These are phyloP conservation scores for Rhincodon typus DNA, from an alignment of 2,797 vertebrate genomes.

Conservation along the genomic window DNA sequence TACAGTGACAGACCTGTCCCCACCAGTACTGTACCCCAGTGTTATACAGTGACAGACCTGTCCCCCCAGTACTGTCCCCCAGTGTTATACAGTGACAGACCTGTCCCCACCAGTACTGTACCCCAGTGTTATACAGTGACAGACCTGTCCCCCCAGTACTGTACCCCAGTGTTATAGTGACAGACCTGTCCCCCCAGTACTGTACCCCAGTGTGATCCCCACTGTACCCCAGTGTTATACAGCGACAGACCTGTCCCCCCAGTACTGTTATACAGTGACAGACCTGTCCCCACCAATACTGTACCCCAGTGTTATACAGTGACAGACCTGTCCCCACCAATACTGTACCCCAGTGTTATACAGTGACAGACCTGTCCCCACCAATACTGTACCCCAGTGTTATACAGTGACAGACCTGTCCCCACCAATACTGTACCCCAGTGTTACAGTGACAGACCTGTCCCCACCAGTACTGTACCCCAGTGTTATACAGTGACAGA, in stretches of 20 bases:
- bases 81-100: not conserved
- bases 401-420: no score
- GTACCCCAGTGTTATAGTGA: not conserved
- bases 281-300: not conserved
- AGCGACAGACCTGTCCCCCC: not conserved
- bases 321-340: no score
- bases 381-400: no score
- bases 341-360: no score
- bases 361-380: no score
- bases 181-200: no score
- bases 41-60: no score
- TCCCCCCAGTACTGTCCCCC: no score
- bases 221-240: not conserved
- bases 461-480: not conserved
- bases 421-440: no score
- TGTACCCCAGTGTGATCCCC: no score
- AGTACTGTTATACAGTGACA: not conserved
- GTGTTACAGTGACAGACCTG: no score
- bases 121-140: not conserved
- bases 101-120: not conserved
- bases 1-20: not conserved
- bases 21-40: not conserved
- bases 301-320: not conserved
- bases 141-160: not conserved
- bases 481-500: not conserved